These are phyloP conservation scores for Myrmecophaga tridactyla DNA, from an alignment of 2,113 vertebrate genomes.

Conservation along the genomic window DNA sequence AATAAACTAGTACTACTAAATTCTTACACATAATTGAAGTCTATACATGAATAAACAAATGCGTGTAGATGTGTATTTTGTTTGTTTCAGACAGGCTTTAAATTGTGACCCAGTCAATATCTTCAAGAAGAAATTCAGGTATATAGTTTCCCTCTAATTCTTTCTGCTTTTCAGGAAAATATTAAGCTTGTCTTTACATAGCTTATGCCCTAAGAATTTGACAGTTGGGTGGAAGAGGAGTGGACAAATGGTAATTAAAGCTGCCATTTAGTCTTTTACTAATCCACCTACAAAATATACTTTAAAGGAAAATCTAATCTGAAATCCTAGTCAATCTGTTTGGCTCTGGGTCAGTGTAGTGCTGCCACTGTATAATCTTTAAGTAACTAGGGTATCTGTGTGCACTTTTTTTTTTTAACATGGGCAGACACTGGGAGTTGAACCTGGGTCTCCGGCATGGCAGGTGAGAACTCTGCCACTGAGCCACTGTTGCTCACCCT, in stretches of 20 bases:
- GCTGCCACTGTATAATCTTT: no score
- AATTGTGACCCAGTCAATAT: constrained; percentile 4
- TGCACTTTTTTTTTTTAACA: no score
- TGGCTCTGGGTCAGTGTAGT: no score
- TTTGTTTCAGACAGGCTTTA: not conserved
- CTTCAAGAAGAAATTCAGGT: not conserved
- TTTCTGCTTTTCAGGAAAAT: constrained; percentile 6
- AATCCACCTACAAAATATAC: not conserved
- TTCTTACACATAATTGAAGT: not conserved
- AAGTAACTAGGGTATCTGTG: no score
- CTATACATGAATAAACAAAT: constrained; percentile 2
- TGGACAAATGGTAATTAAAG: no score
- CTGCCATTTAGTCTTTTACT: not conserved
- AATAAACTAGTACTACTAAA: no score
- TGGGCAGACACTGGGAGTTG: no score
- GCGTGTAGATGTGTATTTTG: not conserved
- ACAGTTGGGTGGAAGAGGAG: not conserved
- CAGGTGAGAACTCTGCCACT: no score
- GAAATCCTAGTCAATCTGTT: no score
- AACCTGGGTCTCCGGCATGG: no score
- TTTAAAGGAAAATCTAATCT: no score
- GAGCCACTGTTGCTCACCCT: no score
- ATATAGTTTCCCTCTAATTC: not conserved
- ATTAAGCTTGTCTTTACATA: not conserved
- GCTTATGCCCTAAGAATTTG: constrained; percentile 8